Evolutionary conservation across 2,797 vertebrate genomes (phyloP), one percentile per base, ranked within the genome.

Genomic region (Pseudochirops corinnae): DNA sequence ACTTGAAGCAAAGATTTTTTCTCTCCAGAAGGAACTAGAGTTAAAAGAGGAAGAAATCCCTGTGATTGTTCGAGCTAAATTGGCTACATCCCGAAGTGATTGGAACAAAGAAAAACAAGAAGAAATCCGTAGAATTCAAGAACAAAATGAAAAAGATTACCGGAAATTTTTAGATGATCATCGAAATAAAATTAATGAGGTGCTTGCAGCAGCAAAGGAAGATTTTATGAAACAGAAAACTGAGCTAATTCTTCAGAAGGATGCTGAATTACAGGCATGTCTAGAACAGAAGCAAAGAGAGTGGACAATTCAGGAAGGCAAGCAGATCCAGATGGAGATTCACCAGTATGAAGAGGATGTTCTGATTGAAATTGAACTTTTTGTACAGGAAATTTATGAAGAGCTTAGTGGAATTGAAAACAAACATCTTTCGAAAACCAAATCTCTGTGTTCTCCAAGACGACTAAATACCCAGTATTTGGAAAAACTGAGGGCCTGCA

Each of bases 51-150:
- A 99, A 96, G 99, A 99, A 98, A 98, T 99, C 97, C 98, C 98
- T 6, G 98, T 98, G 57, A 96, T 99, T 91, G 93, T 99, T 95
- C 99, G 99, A 98, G 99, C 99, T 50, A 99, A 99, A 97, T 94
- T 99, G 95, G 99, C 99, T 0, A 99, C 98, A 97, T 99, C 99
- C 1, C 98, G 98, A 97, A 99, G 98, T 26, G 98, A 98, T 93
- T 99, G 99, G 99, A 99, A 98, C 98, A 98, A 99, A 98, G 99
- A 99, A 96, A 99, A 99, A 95, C 99, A 99, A 96, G 99, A 99
- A 98, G 99, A 99, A 98, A 98, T 99, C 58, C 98, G 98, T n/a
- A 98, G 97, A 96, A 95, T 99, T 91, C 99, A 99, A 97, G 97
- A 97, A 33, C 99, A 99, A 97, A 98, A 99, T 46, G 99, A 99